Base-by-base conservation (phyloP, 2,888 invertebrate genomes). In the Gonocerus acuteangulatus region DNA sequence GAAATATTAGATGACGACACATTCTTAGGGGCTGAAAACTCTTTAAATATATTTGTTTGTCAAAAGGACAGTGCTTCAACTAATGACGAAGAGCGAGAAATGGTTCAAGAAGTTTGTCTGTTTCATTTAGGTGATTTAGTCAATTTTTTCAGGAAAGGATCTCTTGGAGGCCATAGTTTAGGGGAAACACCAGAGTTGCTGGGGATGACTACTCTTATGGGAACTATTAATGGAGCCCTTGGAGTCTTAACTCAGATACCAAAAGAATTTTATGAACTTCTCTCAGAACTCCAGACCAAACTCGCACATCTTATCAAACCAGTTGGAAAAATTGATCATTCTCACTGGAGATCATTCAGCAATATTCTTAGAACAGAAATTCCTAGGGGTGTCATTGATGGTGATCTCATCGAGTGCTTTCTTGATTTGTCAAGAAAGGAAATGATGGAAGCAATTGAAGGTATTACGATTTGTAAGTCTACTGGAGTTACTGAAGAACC, bases 1-100 rank as follows among this genome's bases (percentile, higher is more conserved):
- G 97, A 97, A 75, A 95, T 99, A 70, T 76, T 96, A 19, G 97
- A 99, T 72, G 96, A 97, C 72, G 97, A 99, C 72, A 91, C 93
- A 0, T 96, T 96, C 77, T 79, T 99, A 13, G 97, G 95, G 1
- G 90, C 95, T 0, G 97, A 99, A 75, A 95, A 95, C 72, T 88
- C 88, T 67, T 90, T 86, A 71, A 99, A 99, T 77, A 77, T 99
- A 52, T 95, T 95, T 73, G 91, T 95, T 1, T 95, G 95, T 72
- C 95, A 95, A 72, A 95, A 95, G 72, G 95, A 96, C 73, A 88
- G 95, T 73, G 93, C 94, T 66, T 94, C 95, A 0, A 89, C 94
- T 0, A 92, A 92, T 6, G 97, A 97, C 73, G 96, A 97, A 76
- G 95, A 96, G 73, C 81, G 95, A 9, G 92, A 94, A 71, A 88